Conservation (phyloP, 2,888 invertebrate genomes). For the Nephrocerus scutellatus region DNA sequence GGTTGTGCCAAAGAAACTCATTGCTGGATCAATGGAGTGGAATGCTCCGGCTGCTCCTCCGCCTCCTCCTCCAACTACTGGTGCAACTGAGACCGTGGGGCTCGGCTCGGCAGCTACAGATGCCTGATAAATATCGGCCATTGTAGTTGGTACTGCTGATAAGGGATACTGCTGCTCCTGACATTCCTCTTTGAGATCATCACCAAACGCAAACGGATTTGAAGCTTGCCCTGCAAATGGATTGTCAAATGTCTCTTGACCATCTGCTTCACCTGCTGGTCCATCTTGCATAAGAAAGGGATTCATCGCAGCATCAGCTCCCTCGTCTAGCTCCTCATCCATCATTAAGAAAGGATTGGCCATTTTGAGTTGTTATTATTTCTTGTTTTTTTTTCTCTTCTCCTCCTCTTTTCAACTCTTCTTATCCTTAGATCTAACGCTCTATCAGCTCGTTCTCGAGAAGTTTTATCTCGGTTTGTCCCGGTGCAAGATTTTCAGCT, state of each 20-base stretch:
- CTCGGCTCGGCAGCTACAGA: constrained; percentile 17
- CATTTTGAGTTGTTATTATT: constrained; percentile 49
- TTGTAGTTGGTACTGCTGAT: constrained; percentile 17
- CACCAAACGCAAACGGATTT: constrained; percentile 63
- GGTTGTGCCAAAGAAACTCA: constrained; percentile 49
- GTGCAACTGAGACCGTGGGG: constrained; percentile 5
- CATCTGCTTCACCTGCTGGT: constrained; percentile 28
- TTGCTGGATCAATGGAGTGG: constrained; percentile 39
- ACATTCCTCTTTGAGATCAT: constrained; percentile 32
- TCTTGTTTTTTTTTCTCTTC: constrained; percentile 1
- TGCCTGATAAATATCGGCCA: constrained; percentile 20
- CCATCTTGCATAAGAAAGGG: constrained; percentile 59
- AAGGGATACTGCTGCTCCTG: constrained; percentile 17
- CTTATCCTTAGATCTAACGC: constrained; percentile 26
- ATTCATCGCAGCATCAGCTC: constrained; percentile 50
- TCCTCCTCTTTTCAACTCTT: not conserved
- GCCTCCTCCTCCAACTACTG: constrained; percentile 16
- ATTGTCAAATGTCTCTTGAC: constrained; percentile 61
- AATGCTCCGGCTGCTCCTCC: constrained; percentile 13
- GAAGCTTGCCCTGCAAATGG: constrained; percentile 55
- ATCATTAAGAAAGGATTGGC: constrained; percentile 77
- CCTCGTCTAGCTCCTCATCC: constrained; percentile 56
- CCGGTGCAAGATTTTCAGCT: constrained; percentile 66
- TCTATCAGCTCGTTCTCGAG: constrained; percentile 69
- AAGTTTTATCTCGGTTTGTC: constrained; percentile 70